Evolutionary conservation across 2,888 invertebrate genomes (phyloP).

Genomic region (Pocota personata): DNA sequence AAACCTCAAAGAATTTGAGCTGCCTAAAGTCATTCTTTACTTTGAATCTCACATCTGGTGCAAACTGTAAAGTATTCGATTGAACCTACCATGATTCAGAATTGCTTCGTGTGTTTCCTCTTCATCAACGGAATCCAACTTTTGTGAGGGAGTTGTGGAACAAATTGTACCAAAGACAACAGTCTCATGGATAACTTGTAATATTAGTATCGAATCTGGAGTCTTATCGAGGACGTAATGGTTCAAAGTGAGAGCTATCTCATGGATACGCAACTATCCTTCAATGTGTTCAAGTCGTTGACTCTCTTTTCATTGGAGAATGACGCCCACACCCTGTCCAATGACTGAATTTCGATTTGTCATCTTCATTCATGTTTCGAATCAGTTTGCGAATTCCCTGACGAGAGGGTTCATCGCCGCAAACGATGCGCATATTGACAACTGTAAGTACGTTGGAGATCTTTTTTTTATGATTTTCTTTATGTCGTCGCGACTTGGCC

Average conservation of each 20-base stretch:
- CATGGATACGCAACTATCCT: constrained; percentile 79
- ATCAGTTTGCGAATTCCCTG: constrained; percentile 80
- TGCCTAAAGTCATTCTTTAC: constrained; percentile 77
- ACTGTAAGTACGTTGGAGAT: constrained; percentile 81
- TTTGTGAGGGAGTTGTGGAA: constrained; percentile 77
- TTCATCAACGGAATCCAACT: constrained; percentile 77
- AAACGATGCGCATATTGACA: constrained; percentile 83
- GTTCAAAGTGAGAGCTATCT: constrained; percentile 81
- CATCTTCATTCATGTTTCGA: constrained; percentile 76
- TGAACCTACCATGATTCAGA: constrained; percentile 78
- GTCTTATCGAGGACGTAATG: constrained; percentile 79
- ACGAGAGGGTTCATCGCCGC: constrained; percentile 84
- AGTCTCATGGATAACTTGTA: constrained; percentile 81
- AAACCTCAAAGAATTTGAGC: constrained; percentile 79
- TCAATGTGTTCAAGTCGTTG: constrained; percentile 76
- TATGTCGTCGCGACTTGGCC: constrained; percentile 83
- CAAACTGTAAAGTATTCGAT: constrained; percentile 77
- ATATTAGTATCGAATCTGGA: constrained; percentile 76
- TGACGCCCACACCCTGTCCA: constrained; percentile 78
- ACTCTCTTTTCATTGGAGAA: constrained; percentile 79
- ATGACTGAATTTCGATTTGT: constrained; percentile 77
- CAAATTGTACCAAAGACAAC: constrained; percentile 81
- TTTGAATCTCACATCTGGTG: constrained; percentile 68
- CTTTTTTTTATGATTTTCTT: constrained; percentile 80
- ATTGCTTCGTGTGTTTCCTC: constrained; percentile 75